Conservation (phyloP, 2,888 invertebrate genomes). For the Meganola albula region DNA sequence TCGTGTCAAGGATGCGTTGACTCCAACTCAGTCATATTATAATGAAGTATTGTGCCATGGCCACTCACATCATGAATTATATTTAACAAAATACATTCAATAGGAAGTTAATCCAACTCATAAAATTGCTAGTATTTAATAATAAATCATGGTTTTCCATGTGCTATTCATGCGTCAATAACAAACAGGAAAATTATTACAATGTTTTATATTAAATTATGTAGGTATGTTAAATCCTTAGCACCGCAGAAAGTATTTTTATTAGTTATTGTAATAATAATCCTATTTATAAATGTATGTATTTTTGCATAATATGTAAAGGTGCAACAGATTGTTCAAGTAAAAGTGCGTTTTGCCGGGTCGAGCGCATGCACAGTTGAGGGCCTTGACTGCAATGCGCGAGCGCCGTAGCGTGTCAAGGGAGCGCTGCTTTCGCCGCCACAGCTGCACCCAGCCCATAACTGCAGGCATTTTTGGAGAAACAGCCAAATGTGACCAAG, state of each 20-base stretch:
- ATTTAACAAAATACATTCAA: not conserved
- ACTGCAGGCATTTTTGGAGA: slow-evolving; percentile 30
- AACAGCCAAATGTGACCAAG: slow-evolving; percentile 34
- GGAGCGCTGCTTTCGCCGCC: slow-evolving; percentile 76
- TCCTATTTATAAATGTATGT: too few relatives aligned
- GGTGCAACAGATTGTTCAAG: too few relatives aligned
- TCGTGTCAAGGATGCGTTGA: slow-evolving; percentile 66
- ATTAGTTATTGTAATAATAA: too few relatives aligned
- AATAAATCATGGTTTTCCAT: slow-evolving; percentile 10
- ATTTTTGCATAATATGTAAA: too few relatives aligned
- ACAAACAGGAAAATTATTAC: slow-evolving; percentile 21
- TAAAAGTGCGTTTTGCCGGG: slow-evolving; percentile 35
- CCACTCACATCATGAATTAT: slow-evolving; percentile 27
- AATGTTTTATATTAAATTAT: too few relatives aligned
- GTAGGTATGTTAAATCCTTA: too few relatives aligned
- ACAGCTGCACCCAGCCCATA: slow-evolving; percentile 57
- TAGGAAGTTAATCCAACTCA: not conserved
- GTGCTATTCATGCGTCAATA: too few relatives aligned
- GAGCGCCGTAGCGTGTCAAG: slow-evolving; percentile 75
- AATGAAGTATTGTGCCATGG: slow-evolving; percentile 57
- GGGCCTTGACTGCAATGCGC: slow-evolving; percentile 76
- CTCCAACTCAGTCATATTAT: slow-evolving; percentile 46
- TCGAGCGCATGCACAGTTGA: slow-evolving; percentile 45
- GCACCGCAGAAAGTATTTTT: too few relatives aligned
- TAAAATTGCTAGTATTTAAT: not conserved